Base-by-base conservation (phyloP, 2,797 vertebrate species). In the Peromyscus eremicus region DNA sequence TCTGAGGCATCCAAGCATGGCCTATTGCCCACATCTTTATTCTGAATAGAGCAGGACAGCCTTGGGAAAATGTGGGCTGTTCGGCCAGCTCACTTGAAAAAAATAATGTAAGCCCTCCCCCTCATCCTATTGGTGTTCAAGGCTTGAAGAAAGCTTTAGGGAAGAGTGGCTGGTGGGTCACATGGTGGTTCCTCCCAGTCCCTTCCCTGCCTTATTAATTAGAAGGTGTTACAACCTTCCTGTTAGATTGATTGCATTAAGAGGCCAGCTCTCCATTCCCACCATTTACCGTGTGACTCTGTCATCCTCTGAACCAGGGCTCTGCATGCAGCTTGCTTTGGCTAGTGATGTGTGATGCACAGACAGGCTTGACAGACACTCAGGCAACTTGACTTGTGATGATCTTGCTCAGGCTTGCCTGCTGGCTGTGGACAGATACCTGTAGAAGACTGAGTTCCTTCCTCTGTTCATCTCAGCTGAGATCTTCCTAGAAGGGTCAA, bases 1-100 rank as follows among this genome's bases (percentile, higher is more conserved):
- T 98, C 95, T 17, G 94, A 98, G 97, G 98, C 98, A 98, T 87
- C 98, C 98, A 97, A 98, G 95, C 98, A 98, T 96, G 98, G 98
- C 97, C 98, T 98, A 84, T 73, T 98, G 98, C 97, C 97, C 71
- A 52, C 1, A 97, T 90, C 97, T 98, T 98, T 98, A 98, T 97
- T 97, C 95, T 93, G 96, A 97, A 97, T 37, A 96, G 95, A 98
- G 93, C 91, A 88, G 90, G 86, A 43, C 37, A 97, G 95, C 62
- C 89, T 96, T 97, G 97, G 95, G 97, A 97, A 96, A 96, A 77
- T 95, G 96, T 82, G 43, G 81, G 90, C 92, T 95, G 43, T 80
- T 95, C 79, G 55, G 86, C 25, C 43, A 89, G 94, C 96, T 97
- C 88, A 84, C 88, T 98, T 81, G 93, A 60, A 82, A 97, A 95